These are phyloP conservation scores for Holacanthus passer DNA, from an alignment of 2,113 vertebrate species.

Conservation along the genomic window DNA sequence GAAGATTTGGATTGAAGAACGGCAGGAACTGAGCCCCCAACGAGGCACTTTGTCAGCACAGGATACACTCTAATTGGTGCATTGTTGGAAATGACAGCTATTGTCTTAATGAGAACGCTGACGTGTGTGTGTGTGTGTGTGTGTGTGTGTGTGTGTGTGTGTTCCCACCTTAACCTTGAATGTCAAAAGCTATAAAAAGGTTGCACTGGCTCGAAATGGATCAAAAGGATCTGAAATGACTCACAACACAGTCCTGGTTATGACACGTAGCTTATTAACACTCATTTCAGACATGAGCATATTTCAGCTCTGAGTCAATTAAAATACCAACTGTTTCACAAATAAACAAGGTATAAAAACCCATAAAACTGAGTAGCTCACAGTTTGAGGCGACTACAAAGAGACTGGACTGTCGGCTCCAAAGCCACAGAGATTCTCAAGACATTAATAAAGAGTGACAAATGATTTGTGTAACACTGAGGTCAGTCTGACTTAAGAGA, in stretches of 20 bases:
- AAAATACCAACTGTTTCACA: neutral
- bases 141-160: slow-evolving; percentile 36
- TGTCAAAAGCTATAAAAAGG: neutral
- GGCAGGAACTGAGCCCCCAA: slow-evolving; percentile 49
- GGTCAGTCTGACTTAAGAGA: neutral
- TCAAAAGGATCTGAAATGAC: neutral
- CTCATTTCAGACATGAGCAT: neutral
- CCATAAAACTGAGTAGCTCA: neutral
- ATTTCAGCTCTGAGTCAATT: slow-evolving; percentile 18
- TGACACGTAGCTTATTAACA: slow-evolving; percentile 2
- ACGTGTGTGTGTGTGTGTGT: slow-evolving; percentile 22
- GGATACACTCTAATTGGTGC: slow-evolving; percentile 60
- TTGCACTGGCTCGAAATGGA: neutral
- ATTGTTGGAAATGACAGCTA: slow-evolving; percentile 50
- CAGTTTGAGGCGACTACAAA: neutral
- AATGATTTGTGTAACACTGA: slow-evolving; percentile 12
- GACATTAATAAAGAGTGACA: slow-evolving; percentile 13
- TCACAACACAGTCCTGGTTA: neutral
- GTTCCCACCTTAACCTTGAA: slow-evolving; percentile 24
- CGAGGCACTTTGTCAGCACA: slow-evolving; percentile 49
- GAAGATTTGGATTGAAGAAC: slow-evolving; percentile 64
- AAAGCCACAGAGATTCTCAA: slow-evolving; percentile 31
- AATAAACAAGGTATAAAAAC: neutral
- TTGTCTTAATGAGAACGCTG: slow-evolving; percentile 56
- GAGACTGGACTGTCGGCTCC: neutral